phyloP scores from a whole-genome alignment of 2,797 vertebrate species.

The Ctenopoma kingsleyae region DNA sequence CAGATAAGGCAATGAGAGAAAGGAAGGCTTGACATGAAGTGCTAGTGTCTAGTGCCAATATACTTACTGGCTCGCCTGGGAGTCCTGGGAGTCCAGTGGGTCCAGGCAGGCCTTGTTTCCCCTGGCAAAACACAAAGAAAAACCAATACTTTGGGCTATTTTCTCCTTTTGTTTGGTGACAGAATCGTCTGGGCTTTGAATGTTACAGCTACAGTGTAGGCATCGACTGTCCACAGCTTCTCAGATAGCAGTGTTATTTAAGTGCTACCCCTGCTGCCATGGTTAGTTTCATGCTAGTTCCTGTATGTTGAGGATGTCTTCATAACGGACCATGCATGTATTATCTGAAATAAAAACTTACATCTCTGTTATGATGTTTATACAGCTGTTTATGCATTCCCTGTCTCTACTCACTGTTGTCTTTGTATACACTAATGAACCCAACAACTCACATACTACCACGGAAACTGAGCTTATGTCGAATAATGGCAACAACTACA shows the following conservation, averaged over 20 bases:
- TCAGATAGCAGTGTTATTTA: slow-evolving; percentile 19
- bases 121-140: slow-evolving; percentile 82
- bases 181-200: slow-evolving; percentile 39
- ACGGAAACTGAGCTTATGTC: slow-evolving; percentile 51
- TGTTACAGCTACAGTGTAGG: slow-evolving; percentile 25
- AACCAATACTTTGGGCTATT: slow-evolving; percentile 49
- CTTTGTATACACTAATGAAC: slow-evolving; percentile 23
- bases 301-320: neutral
- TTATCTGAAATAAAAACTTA: slow-evolving; percentile 19
- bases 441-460: slow-evolving; percentile 29
- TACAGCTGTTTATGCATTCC: slow-evolving; percentile 20
- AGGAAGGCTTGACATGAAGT: slow-evolving; percentile 64
- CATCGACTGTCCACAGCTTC: slow-evolving; percentile 25
- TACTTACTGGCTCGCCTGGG: slow-evolving; percentile 91
- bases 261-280: slow-evolving; percentile 22
- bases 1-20: slow-evolving; percentile 56
- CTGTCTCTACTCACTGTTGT: slow-evolving; percentile 34
- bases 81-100: slow-evolving; percentile 87
- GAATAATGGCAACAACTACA: slow-evolving; percentile 1
- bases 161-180: slow-evolving; percentile 48
- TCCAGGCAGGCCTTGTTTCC: slow-evolving; percentile 88
- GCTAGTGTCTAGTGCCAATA: slow-evolving; percentile 42
- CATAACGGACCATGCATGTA: neutral
- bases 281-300: slow-evolving; percentile 19
- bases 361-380: neutral